A percentile compares a stretch with the other conserved stretches of the same genome.
phyloP scores from a whole-genome alignment of 2,113 vertebrate genomes.

The Etia nguti region DNA sequence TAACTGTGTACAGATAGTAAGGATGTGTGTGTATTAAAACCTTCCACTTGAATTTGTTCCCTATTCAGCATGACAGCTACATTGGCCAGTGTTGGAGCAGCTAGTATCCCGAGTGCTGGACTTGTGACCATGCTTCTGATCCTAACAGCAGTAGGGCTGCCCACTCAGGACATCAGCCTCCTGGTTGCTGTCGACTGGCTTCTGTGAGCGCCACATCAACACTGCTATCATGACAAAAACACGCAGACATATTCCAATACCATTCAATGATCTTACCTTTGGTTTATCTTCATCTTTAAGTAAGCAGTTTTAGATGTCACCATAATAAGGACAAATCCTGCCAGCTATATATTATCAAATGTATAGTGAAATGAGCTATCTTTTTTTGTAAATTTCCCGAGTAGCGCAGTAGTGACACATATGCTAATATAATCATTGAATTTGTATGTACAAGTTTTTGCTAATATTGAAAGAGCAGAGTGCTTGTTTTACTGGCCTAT shows the following conservation, averaged over 20 bases:
- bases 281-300: not conserved
- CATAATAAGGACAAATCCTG: not conserved
- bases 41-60: not conserved
- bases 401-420: not conserved
- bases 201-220: constrained; percentile 79
- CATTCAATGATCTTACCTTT: not conserved
- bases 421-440: not conserved
- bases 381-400: not conserved
- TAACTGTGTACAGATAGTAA: not conserved
- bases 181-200: constrained; percentile 98
- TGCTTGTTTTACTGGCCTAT: not conserved
- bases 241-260: not conserved
- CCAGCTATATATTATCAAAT: not conserved
- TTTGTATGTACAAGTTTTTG: not conserved
- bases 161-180: constrained; percentile 96
- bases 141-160: constrained; percentile 93
- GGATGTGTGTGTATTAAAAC: not conserved
- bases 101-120: constrained; percentile 97
- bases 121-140: constrained; percentile 98
- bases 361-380: not conserved
- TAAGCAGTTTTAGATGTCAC: not conserved
- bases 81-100: constrained; percentile 92
- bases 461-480: not conserved
- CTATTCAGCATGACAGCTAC: constrained; percentile 87
- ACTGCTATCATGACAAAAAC: not conserved